These are phyloP conservation scores for Fundulus diaphanus DNA, from an alignment of 2,797 vertebrate genomes.

Conservation along the genomic window DNA sequence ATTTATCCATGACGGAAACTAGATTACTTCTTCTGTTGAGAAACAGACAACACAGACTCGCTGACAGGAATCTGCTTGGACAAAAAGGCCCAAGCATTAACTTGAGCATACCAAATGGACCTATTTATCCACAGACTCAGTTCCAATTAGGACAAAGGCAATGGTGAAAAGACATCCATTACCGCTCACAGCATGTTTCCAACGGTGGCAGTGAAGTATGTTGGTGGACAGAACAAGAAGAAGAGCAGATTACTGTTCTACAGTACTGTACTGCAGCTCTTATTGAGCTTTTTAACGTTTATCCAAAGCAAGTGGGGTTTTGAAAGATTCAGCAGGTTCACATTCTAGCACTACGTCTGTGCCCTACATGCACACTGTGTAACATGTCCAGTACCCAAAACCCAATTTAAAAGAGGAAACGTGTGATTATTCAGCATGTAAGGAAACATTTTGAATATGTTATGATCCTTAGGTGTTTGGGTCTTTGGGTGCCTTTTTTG, in stretches of 20 bases:
- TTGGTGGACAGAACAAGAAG: slow-evolving; percentile 46
- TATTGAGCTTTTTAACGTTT: slow-evolving; percentile 52
- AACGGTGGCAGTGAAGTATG: slow-evolving; percentile 31
- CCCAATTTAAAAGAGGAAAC: not conserved
- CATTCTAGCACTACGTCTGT: slow-evolving; percentile 23
- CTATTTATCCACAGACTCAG: slow-evolving; percentile 43
- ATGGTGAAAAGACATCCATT: slow-evolving; percentile 49
- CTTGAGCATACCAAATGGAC: slow-evolving; percentile 53
- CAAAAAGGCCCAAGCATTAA: slow-evolving; percentile 46
- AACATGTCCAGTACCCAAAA: slow-evolving; percentile 5
- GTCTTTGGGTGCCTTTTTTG: too few relatives aligned
- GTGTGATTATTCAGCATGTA: not conserved
- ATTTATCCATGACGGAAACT: slow-evolving; percentile 10
- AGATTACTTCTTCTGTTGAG: slow-evolving; percentile 13
- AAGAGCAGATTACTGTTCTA: slow-evolving; percentile 43
- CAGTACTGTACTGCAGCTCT: slow-evolving; percentile 28
- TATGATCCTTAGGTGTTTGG: too few relatives aligned
- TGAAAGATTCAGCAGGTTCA: slow-evolving; percentile 42
- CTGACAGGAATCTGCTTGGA: slow-evolving; percentile 12
- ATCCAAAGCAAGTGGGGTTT: slow-evolving; percentile 38
- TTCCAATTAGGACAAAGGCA: slow-evolving; percentile 56
- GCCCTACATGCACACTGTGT: not conserved
- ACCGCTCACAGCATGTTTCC: slow-evolving; percentile 46
- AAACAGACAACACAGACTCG: slow-evolving; percentile 15
- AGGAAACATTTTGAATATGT: not conserved